phyloP scores from a whole-genome alignment of 2,113 vertebrate genomes.

The Capreolus pygargus region DNA sequence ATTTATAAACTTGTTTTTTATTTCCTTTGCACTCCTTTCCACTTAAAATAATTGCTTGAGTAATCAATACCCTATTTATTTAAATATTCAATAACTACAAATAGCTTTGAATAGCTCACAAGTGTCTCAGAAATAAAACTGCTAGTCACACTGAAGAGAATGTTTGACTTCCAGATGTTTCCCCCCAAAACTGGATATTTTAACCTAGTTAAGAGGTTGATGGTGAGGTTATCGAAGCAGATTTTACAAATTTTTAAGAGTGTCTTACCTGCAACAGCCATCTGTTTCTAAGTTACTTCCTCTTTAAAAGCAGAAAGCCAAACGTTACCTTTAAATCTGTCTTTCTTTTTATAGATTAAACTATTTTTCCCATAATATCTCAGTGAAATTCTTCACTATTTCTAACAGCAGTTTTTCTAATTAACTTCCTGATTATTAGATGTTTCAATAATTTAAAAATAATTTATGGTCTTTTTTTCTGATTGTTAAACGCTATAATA shows the following conservation, averaged over 20 bases:
- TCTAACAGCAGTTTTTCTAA: neutral
- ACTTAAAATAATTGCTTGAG: neutral
- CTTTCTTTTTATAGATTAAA: neutral
- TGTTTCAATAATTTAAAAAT: neutral
- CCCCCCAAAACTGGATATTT: neutral
- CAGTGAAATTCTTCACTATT: neutral
- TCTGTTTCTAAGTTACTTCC: neutral
- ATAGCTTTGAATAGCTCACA: neutral
- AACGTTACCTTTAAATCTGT: neutral
- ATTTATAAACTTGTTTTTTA: constrained; percentile 16
- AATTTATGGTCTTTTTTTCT: neutral
- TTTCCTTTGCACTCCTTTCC: constrained; percentile 30
- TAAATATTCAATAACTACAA: neutral
- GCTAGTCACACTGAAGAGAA: neutral
- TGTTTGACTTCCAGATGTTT: neutral
- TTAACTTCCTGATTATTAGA: neutral
- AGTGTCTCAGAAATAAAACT: constrained; percentile 23
- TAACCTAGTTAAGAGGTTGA: neutral
- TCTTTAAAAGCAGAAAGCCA: constrained; percentile 13
- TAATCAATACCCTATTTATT: constrained; percentile 23
- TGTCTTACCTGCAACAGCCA: neutral
- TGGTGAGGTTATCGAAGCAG: neutral
- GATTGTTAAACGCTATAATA: neutral
- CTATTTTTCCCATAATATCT: neutral
- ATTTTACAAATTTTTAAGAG: neutral